These are phyloP conservation scores for Drosophila quinaria DNA, from an alignment of 2,888 invertebrate genomes.

Conservation along the genomic window DNA sequence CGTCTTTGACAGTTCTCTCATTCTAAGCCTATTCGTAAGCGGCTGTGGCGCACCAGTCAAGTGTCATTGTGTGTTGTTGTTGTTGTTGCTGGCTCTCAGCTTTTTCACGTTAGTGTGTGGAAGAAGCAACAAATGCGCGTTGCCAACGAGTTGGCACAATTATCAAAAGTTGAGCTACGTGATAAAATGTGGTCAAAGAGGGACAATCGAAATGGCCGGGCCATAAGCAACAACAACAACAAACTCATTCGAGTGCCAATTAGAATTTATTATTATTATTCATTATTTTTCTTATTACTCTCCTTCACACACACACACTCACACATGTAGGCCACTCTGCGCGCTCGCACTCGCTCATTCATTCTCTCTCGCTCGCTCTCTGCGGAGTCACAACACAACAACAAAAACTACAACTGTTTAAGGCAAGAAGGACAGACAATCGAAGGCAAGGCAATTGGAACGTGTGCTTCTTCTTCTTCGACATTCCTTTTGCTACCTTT, in stretches of 20 bases:
- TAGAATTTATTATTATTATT: slow-evolving; percentile 81
- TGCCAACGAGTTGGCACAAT: slow-evolving; percentile 54
- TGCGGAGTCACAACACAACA: slow-evolving; percentile 36
- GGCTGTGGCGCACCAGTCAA: slow-evolving; percentile 49
- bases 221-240: slow-evolving; percentile 17
- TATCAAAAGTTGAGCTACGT: slow-evolving; percentile 56
- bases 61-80: slow-evolving; percentile 49
- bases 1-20: slow-evolving; percentile 62
- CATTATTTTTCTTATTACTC: slow-evolving; percentile 68
- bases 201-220: slow-evolving; percentile 7
- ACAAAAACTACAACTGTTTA: slow-evolving; percentile 7
- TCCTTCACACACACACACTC: slow-evolving; percentile 15
- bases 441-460: slow-evolving; percentile 34
- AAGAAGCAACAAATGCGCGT: slow-evolving; percentile 76
- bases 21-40: slow-evolving; percentile 73
- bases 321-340: slow-evolving; percentile 25
- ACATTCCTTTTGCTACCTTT: slow-evolving; percentile 28
- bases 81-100: slow-evolving; percentile 34
- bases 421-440: slow-evolving; percentile 21
- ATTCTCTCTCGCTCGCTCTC: slow-evolving; percentile 27
- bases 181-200: slow-evolving; percentile 67
- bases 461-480: slow-evolving; percentile 29
- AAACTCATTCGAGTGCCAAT: slow-evolving; percentile 58
- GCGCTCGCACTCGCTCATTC: slow-evolving; percentile 34
- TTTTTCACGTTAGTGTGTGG: slow-evolving; percentile 24